These are phyloP conservation scores for Dinomys branickii DNA, from an alignment of 2,113 vertebrate species.

Conservation along the genomic window DNA sequence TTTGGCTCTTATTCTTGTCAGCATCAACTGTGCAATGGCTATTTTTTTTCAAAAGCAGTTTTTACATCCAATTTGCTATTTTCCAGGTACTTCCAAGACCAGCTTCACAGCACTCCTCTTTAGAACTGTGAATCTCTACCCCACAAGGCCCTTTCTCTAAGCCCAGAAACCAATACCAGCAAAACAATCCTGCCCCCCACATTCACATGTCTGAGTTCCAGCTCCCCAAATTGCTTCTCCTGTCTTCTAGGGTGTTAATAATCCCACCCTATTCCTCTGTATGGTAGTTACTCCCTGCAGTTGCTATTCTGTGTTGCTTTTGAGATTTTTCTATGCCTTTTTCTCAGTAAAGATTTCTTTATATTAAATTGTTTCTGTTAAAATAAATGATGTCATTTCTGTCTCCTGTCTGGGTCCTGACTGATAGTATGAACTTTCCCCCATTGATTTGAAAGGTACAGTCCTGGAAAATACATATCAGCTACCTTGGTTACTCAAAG, in stretches of 20 bases:
- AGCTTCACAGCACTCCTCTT: background rate
- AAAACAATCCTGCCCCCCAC: background rate
- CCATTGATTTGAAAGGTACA: background rate
- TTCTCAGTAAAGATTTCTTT: conserved; percentile 8
- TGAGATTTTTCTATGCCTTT: background rate
- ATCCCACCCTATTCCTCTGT: background rate
- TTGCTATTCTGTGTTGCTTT: background rate
- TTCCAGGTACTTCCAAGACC: background rate
- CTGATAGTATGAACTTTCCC: background rate
- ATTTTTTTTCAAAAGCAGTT: background rate
- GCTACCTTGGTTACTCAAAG: background rate
- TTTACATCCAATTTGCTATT: background rate
- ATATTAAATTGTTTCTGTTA: conserved; percentile 9
- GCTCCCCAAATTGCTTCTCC: background rate
- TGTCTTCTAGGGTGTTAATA: background rate
- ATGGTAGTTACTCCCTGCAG: background rate
- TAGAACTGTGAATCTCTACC: background rate
- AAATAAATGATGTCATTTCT: conserved; percentile 34
- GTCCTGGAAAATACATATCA: background rate
- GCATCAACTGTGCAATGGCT: background rate
- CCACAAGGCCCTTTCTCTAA: background rate
- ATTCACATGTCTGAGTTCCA: background rate
- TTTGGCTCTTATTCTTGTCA: background rate
- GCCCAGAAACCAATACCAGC: background rate
- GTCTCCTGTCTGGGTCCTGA: background rate